Evolutionary conservation across 2,797 vertebrate genomes (phyloP).

Genomic region (Pseudocheirus occidentalis): DNA sequence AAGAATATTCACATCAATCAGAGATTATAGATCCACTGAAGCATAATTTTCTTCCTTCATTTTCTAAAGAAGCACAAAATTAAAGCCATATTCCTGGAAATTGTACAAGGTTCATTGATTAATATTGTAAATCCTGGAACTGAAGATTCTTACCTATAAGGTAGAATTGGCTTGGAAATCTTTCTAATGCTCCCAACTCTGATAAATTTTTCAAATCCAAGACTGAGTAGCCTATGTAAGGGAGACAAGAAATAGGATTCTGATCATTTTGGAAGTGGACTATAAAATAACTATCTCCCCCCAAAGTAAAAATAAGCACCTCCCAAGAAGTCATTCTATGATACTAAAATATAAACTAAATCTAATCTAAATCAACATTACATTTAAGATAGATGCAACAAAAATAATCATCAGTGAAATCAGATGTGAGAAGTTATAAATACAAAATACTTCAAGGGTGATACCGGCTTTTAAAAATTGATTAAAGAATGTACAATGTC

Average conservation of each 20-base stretch:
- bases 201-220: constrained; percentile 88
- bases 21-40: neutral
- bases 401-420: constrained; percentile 12
- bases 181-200: constrained; percentile 88
- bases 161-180: constrained; percentile 88
- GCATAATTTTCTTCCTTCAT: constrained; percentile 2
- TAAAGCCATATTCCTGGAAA: neutral
- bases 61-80: constrained; percentile 3
- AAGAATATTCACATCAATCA: neutral
- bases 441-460: neutral
- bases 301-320: neutral
- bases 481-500: neutral
- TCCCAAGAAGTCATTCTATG: neutral
- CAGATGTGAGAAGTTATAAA: constrained; percentile 27
- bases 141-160: constrained; percentile 83
- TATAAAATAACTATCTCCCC: neutral
- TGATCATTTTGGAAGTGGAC: constrained; percentile 32
- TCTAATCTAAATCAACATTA: neutral
- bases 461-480: neutral
- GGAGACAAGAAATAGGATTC: constrained; percentile 36
- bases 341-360: constrained; percentile 24
- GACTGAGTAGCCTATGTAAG: constrained; percentile 83
- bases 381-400: constrained; percentile 20
- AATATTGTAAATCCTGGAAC: neutral
- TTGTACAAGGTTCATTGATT: neutral